Evolutionary conservation across 2,113 vertebrate species (phyloP), one percentile per base, ranked within the genome.

Genomic region (Trematomus loennbergii): DNA sequence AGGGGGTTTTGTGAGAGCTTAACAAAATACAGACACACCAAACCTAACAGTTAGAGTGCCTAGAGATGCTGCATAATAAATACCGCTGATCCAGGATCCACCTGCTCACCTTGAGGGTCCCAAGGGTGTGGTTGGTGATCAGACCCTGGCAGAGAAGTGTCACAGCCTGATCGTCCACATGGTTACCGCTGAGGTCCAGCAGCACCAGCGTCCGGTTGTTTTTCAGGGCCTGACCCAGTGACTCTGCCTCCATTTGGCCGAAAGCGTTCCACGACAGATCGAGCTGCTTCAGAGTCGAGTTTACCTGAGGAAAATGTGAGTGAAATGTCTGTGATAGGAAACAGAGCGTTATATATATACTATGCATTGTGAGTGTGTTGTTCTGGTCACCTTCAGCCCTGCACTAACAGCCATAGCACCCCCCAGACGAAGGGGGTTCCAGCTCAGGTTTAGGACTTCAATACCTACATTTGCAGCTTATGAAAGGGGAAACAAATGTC

Each of bases 371-470:
- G 9, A 53, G 45, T 54, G 48, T 63, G 59, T 46, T 16, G 1
- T 50, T 36, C 36, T 29, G 9, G 65, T 94, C 93, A 97, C 96
- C 94, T 88, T 92, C 49, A 97, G 94, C 6, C 93, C 95, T 7
- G n/a, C 88, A 74, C 91, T 82, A 72, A 97, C 36, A 67, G 94
- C 94, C 22, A 78, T 69, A 2, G 91, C 90, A 3, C 94, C 95
- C 3, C 33, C 82, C 63, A 62, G 79, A 12, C 80, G 73, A 76
- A 96, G 78, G 33, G 89, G 81, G 81, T 96, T 96, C 96, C 96
- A 97, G 90, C 95, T 96, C 81, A 97, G 90, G 64, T 96, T 78
- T 76, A 97, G 79, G 1, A 88, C 64, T 80, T 92, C 20, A 29
- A 13, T 54, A 29, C 36, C 36, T 54, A 48, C 7, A 12, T 61